Evolutionary conservation across 2,113 vertebrate genomes (phyloP), one percentile per base, ranked within the genome.

Genomic region (Vidua macroura): DNA sequence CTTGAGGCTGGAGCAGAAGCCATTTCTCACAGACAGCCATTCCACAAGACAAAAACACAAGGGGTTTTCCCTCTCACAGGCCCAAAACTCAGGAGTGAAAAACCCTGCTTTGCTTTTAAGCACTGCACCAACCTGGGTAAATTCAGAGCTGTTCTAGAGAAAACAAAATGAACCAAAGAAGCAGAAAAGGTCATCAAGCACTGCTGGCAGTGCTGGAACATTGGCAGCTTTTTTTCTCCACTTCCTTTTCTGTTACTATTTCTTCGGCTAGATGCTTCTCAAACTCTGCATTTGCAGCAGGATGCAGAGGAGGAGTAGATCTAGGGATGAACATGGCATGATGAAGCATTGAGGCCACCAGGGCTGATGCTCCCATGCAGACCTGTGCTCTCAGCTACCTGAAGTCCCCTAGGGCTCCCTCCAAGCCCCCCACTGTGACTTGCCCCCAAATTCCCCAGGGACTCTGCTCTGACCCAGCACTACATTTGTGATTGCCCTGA

Each of bases 371-470:
- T 62, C 20, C n/a, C 0, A 10, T 2, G 1, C 63, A 76, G 51
- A 13, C 24, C 75, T 51, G 31, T 3, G 12, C 53, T 33, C 58
- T 63, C 84, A 74, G 55, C 55, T 58, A 85, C 82, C 60, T 72
- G 68, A 94, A 93, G 88, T 90, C 16, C 83, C 81, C 64, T 30
- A 51, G 24, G 67, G 39, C 6, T 6, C 18, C 0, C 72, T 90
- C 90, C 83, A 93, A 93, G 53, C 21, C 31, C 30, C 31, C 37
- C 1, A 1, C 41, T 69, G 60, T 80, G 67, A 33, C 60, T 94
- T 93, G 85, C 75, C 92, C 95, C 93, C 68, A 95, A 88, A 96
- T 93, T 96, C 73, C 96, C 95, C 94, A 88, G 88, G 92, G 88
- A 95, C 95, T 96, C 93, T 53, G 93, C 72, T 95, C 72, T 77